Percentiles rank a stretch among this genome's conserved stretches.
Conservation (phyloP, 2,888 invertebrate species). For the Heteromurus nitidus region DNA sequence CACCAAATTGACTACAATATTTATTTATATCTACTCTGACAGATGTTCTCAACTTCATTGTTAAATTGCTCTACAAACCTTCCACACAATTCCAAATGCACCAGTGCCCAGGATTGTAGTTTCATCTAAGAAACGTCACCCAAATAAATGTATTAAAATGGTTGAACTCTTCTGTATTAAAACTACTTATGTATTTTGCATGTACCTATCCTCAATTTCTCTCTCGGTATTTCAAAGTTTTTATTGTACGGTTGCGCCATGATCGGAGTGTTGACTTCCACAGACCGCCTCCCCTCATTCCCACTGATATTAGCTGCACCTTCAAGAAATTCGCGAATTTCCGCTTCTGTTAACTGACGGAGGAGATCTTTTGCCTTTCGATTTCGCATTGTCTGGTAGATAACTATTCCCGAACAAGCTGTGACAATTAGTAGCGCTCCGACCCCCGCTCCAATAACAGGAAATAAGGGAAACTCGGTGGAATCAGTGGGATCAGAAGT, state of each 20-base stretch:
- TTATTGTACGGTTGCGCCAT: slow-evolving; percentile 64
- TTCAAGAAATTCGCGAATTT: slow-evolving; percentile 67
- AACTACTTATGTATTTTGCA: neutral
- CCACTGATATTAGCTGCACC: slow-evolving; percentile 49
- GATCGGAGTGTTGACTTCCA: slow-evolving; percentile 63
- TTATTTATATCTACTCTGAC: too few species aligned
- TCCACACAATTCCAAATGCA: slow-evolving; percentile 67
- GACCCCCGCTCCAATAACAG: slow-evolving; percentile 9
- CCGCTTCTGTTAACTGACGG: slow-evolving; percentile 63
- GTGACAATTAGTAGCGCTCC: slow-evolving; percentile 3
- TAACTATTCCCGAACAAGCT: slow-evolving; percentile 9
- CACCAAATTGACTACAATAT: too few species aligned
- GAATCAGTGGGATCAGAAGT: neutral
- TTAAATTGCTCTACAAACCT: slow-evolving; percentile 33
- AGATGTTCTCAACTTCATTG: too few species aligned
- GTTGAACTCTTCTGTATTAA: neutral
- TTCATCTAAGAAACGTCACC: slow-evolving; percentile 53
- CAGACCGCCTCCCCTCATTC: slow-evolving; percentile 29
- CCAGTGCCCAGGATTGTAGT: slow-evolving; percentile 66
- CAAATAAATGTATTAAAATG: slow-evolving; percentile 5
- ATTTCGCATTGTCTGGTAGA: slow-evolving; percentile 34
- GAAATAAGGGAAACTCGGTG: slow-evolving; percentile 6
- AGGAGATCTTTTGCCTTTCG: slow-evolving; percentile 50
- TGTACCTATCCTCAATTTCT: slow-evolving; percentile 63
- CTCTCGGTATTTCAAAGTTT: slow-evolving; percentile 63